A percentile compares a stretch with the other conserved stretches of the same genome.
Evolutionary conservation across 2,113 vertebrate genomes (phyloP).

Genomic region (Rallus limicola): DNA sequence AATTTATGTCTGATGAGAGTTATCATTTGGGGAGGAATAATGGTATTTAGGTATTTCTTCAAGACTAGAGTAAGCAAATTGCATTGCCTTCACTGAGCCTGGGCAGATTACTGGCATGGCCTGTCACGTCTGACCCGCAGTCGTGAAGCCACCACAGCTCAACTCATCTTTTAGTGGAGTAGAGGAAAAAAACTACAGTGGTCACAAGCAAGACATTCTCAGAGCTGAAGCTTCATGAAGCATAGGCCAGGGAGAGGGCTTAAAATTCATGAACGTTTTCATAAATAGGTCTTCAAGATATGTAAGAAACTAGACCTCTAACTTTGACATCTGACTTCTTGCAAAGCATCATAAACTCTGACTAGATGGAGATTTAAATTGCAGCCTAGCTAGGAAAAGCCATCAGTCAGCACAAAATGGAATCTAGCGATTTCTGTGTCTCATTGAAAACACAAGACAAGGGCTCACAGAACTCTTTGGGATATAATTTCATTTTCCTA

Average conservation of each 20-base stretch:
- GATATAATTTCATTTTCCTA: not conserved
- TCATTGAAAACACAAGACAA: not conserved
- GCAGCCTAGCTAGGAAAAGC: not conserved
- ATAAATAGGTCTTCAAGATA: not conserved
- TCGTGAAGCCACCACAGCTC: not conserved
- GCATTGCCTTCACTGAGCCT: not conserved
- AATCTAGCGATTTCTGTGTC: not conserved
- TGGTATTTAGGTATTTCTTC: not conserved
- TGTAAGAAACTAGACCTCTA: not conserved
- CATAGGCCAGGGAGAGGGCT: accelerated
- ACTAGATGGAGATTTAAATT: not conserved
- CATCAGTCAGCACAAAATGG: accelerated
- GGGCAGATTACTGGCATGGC: not conserved
- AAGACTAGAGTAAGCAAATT: accelerated
- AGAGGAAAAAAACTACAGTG: not conserved
- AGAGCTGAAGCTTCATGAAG: not conserved
- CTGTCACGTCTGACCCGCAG: accelerated
- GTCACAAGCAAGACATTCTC: not conserved
- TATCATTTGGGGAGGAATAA: not conserved
- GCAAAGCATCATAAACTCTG: not conserved
- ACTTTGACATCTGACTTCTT: not conserved
- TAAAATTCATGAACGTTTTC: not conserved
- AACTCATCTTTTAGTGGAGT: not conserved
- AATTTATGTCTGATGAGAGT: not conserved
- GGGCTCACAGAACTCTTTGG: not conserved